Evolutionary conservation across 1,140 invertebrate species (phyloP), one percentile per base, ranked within the genome.

Genomic region (Amyelois transitella): DNA sequence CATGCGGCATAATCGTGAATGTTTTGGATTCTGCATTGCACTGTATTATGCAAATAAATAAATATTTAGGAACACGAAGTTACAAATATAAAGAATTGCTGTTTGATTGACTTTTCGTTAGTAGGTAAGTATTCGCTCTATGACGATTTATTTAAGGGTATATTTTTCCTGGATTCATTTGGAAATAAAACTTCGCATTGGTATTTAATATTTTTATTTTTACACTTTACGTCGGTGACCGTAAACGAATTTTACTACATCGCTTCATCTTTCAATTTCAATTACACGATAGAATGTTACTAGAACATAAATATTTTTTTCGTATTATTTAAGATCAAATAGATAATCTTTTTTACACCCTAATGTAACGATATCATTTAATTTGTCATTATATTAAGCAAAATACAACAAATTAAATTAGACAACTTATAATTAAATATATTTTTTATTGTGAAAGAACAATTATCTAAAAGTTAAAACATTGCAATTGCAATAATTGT

Each of bases 291-390:
- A 86, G 70, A 86, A 83, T 86, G 82, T 77, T 85, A 85, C 85
- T 88, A 88, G 83, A 88, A 86, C 83, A 85, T 86, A 88, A 85
- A 88, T 87, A 84, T 80, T 85, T 84, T 64, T 79, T 72, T 82
- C 77, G 72, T 83, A 83, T 86, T 85, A 84, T 78, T 81, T 83
- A 85, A 81, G 81, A 86, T 84, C 78, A 88, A 88, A 88, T 88
- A 88, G 85, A 88, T 86, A 86, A 88, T 88, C 85, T 86, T 86
- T 86, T 86, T 88, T 88, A 88, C 82, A 88, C 64, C 76, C 85
- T 88, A 88, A 83, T 79, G 75, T 88, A 86, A 86, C 84, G 82
- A 86, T 86, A 85, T 85, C 72, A 81, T 84, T 83, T 85, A 84
- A 78, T 88, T 85, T 86, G 84, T 86, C 82, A 84, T 84, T 87